These are phyloP conservation scores for Nothocercus julius DNA, from an alignment of 2,113 vertebrate species.

Conservation along the genomic window DNA sequence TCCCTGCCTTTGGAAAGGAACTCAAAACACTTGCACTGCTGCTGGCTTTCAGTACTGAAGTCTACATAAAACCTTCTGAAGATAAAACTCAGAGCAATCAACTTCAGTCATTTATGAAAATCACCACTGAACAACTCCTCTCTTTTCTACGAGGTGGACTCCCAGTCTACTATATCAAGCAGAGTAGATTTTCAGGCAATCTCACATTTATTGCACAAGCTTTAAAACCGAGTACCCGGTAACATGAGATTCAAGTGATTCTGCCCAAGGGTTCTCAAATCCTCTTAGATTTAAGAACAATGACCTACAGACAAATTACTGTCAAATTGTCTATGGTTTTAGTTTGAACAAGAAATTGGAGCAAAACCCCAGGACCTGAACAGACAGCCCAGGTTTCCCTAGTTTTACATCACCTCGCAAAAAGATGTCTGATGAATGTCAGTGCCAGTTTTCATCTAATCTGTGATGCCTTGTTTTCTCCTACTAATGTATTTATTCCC, in stretches of 20 bases:
- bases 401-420: neutral
- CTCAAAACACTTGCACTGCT: neutral
- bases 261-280: neutral
- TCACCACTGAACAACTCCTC: rapidly evolving
- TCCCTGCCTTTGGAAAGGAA: neutral
- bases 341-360: neutral
- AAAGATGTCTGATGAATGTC: neutral
- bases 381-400: neutral
- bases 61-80: neutral
- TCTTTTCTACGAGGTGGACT: neutral
- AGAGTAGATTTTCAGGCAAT: neutral
- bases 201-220: neutral
- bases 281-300: neutral
- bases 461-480: neutral
- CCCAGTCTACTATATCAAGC: neutral
- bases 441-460: neutral
- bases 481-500: neutral
- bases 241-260: neutral
- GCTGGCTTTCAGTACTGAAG: neutral
- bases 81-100: neutral
- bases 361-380: neutral
- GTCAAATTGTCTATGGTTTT: neutral
- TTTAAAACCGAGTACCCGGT: neutral
- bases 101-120: neutral
- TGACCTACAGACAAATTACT: neutral